Evolutionary conservation across 2,113 vertebrate genomes (phyloP).

Genomic region (Brachirus orientalis): DNA sequence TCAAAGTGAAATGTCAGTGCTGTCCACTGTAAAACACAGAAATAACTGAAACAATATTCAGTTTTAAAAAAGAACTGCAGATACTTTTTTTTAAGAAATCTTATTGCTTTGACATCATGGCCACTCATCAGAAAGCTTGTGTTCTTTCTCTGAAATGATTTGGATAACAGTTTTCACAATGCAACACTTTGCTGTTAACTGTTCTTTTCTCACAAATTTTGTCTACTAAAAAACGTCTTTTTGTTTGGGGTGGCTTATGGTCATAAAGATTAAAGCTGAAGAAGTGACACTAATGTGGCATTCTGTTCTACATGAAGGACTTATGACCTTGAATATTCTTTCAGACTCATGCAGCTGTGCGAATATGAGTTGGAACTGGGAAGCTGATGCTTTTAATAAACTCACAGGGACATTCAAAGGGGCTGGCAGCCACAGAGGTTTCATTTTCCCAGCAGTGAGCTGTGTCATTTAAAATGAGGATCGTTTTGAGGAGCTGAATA

Average conservation of each 20-base stretch:
- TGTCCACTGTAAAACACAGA: conserved; percentile 63
- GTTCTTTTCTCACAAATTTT: conserved; percentile 21
- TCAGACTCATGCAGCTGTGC: conserved; percentile 69
- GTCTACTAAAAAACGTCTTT: too few species aligned
- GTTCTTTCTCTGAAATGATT: conserved; percentile 41
- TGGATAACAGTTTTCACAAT: conserved; percentile 29
- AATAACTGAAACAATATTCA: too few species aligned
- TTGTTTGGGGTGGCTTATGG: too few species aligned
- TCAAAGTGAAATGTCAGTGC: conserved; percentile 63
- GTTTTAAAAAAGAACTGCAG: conserved; percentile 35
- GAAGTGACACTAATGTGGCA: conserved; percentile 63
- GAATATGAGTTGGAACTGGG: conserved; percentile 63
- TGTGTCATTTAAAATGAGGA: conserved; percentile 78
- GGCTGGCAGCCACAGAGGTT: conserved; percentile 76
- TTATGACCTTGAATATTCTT: conserved; percentile 78
- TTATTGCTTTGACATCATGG: conserved; percentile 50
- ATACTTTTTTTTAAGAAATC: conserved; percentile 62
- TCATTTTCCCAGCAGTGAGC: conserved; percentile 78
- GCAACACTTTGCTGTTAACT: conserved; percentile 15
- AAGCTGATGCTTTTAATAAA: conserved; percentile 82
- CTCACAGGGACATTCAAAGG: conserved; percentile 73
- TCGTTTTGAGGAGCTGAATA: conserved; percentile 72
- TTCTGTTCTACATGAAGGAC: conserved; percentile 69
- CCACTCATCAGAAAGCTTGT: conserved; percentile 35
- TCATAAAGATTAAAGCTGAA: too few species aligned